Evolutionary conservation across 35 echinoderm and acorn worm species (phyloP).

Genomic region (Diadema setosum): DNA sequence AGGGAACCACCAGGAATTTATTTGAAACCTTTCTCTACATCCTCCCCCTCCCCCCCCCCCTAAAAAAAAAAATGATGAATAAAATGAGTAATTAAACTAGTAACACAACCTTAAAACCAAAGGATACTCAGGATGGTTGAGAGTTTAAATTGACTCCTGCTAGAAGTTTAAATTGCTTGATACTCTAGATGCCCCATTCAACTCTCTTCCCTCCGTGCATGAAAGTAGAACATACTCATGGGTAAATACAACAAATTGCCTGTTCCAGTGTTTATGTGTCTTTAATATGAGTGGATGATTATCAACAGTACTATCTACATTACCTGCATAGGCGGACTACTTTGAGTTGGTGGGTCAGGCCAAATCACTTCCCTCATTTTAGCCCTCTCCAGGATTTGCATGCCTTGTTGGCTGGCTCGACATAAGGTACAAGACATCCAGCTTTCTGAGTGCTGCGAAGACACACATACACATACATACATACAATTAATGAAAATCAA

Average conservation of each 20-base stretch:
- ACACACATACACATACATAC: not conserved
- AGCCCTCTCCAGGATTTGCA: constrained; percentile 66
- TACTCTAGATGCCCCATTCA: too few species aligned
- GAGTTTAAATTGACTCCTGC: too few species aligned
- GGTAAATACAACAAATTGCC: not conserved
- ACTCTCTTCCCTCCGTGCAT: not conserved
- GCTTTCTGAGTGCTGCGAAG: not conserved
- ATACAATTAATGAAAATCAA: too few species aligned
- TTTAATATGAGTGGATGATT: too few species aligned
- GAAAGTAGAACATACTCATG: not conserved
- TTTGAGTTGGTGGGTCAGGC: constrained; percentile 61
- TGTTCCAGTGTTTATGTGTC: too few species aligned
- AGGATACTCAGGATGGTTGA: too few species aligned
- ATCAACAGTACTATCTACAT: not conserved
- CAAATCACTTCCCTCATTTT: constrained; percentile 67
- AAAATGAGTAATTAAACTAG: too few species aligned
- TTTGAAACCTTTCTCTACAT: too few species aligned
- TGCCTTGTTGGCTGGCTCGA: constrained; percentile 65
- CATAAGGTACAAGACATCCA: constrained; percentile 94
- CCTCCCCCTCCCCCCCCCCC: too few species aligned
- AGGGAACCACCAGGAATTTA: too few species aligned
- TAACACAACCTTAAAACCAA: too few species aligned
- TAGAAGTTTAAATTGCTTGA: not conserved
- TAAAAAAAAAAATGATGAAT: too few species aligned
- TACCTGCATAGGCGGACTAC: constrained; percentile 58